Base-by-base conservation (phyloP, 2,888 invertebrate species). In the Hyposoter didymator region DNA sequence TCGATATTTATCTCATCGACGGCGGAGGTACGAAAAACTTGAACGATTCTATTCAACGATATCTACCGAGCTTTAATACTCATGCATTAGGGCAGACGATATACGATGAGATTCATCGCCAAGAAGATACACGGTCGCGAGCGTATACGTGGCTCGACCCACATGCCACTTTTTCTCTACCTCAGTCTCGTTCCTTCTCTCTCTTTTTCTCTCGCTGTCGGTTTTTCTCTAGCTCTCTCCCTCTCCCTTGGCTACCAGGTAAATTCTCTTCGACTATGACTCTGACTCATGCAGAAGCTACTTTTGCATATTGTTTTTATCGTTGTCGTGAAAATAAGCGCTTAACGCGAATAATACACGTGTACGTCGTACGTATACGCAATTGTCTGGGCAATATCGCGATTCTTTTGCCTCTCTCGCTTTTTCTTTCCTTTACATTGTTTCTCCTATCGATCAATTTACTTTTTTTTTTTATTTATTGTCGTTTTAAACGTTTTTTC, bases 81-180 rank as follows among this genome's bases (percentile, higher is more conserved):
- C 47, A 28, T 45, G 17, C 8, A 49, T 35, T 49, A 19, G 22
- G n/a, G n/a, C n/a, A 59, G 6, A 73, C 45, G 28, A 59, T 12
- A 32, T 39, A 17, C 17, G 49, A 72, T 10, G 66, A 66, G 64
- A 84, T 75, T 76, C 47, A 28, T 39, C 22, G 35, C 47, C 28
- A 17, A 64, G 64, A 43, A 69, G 78, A 82, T 28, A 28, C 72
- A 78, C 70, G 69, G 70, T 74, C 76, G 79, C 83, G 81, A 70
- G 79, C 89, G 89, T 92, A n/a, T n/a, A 92, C 92, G 91, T 92
- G 91, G 91, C 90, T 87, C 90, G 92, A 91, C 91, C 92, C 90
- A 92, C 91, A 91, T 92, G 67, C 39, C 22, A 52, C 10, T 67
- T 88, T 75, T 70, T 32, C 73, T 79, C 73, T 74, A 75, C 35